Evolutionary conservation across 2,888 invertebrate genomes (phyloP).

Genomic region (Cheilosia impressa): DNA sequence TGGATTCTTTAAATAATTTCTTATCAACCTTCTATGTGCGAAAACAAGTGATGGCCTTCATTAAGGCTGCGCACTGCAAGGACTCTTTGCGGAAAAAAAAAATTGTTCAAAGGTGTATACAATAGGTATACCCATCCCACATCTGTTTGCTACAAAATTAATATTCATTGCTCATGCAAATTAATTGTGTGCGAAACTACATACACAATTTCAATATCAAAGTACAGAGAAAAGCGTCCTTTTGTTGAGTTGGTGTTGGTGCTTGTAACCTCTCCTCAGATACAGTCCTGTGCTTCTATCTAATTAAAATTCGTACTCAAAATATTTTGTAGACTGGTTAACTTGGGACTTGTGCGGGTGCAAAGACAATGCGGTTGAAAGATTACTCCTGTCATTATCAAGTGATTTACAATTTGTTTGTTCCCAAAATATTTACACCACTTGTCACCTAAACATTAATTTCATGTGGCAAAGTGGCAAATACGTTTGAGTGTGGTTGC

Average conservation of each 20-base stretch:
- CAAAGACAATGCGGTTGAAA: slow-evolving; percentile 31
- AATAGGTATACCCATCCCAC: too few relatives aligned
- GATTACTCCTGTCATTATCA: slow-evolving; percentile 49
- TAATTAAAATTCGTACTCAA: slow-evolving; percentile 42
- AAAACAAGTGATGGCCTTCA: too few relatives aligned
- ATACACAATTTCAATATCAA: slow-evolving; percentile 26
- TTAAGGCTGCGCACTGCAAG: too few relatives aligned
- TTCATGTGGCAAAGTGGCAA: slow-evolving; percentile 15
- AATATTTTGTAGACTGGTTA: slow-evolving; percentile 11
- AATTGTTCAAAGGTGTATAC: too few relatives aligned
- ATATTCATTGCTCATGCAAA: slow-evolving; percentile 39
- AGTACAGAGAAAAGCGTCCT: neutral
- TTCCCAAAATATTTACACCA: slow-evolving; percentile 55
- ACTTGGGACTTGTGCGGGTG: slow-evolving; percentile 5
- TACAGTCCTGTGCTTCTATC: slow-evolving; percentile 5
- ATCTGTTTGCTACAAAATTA: slow-evolving; percentile 13
- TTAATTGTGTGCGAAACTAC: slow-evolving; percentile 39
- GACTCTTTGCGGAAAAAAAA: too few relatives aligned
- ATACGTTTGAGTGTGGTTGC: slow-evolving; percentile 8
- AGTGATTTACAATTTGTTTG: slow-evolving; percentile 64
- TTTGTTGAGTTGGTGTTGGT: too few relatives aligned
- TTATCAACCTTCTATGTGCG: too few relatives aligned
- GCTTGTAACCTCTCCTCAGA: too few relatives aligned
- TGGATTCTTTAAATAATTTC: too few relatives aligned
- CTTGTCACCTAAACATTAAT: slow-evolving; percentile 50